These are phyloP conservation scores for Canis aureus DNA, from an alignment of 2,113 vertebrate genomes.

Conservation along the genomic window DNA sequence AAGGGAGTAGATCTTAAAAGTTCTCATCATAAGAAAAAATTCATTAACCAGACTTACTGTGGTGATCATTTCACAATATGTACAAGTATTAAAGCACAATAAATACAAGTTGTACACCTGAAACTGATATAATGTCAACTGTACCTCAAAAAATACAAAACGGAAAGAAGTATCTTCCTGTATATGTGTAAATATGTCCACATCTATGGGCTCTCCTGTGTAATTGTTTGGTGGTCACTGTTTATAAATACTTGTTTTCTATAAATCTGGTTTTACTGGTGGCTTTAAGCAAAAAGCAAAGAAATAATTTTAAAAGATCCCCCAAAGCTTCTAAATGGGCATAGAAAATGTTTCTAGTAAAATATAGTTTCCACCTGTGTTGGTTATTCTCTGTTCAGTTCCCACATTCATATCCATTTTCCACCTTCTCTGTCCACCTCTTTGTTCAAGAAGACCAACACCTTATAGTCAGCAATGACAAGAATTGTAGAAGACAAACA, in stretches of 20 bases:
- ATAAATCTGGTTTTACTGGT: neutral
- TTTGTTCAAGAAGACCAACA: neutral
- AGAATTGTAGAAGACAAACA: too few relatives aligned
- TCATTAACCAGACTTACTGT: neutral
- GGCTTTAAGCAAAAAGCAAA: neutral
- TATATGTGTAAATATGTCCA: neutral
- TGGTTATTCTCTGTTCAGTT: neutral
- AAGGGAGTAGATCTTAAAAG: neutral
- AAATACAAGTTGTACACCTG: neutral
- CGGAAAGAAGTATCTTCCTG: neutral
- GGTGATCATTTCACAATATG: neutral
- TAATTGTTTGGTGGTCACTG: neutral
- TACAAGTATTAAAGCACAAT: neutral
- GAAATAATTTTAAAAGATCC: too few relatives aligned
- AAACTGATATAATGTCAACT: neutral
- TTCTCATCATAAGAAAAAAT: neutral
- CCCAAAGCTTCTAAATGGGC: neutral
- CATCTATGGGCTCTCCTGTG: neutral
- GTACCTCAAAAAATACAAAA: neutral
- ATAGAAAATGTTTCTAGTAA: neutral
- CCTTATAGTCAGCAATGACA: too few relatives aligned
- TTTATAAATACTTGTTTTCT: neutral
- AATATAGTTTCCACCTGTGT: neutral
- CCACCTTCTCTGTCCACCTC: neutral
- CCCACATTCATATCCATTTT: neutral